Conservation (phyloP, 2,797 vertebrate genomes). For the Pseudotriccus pelzelni region DNA sequence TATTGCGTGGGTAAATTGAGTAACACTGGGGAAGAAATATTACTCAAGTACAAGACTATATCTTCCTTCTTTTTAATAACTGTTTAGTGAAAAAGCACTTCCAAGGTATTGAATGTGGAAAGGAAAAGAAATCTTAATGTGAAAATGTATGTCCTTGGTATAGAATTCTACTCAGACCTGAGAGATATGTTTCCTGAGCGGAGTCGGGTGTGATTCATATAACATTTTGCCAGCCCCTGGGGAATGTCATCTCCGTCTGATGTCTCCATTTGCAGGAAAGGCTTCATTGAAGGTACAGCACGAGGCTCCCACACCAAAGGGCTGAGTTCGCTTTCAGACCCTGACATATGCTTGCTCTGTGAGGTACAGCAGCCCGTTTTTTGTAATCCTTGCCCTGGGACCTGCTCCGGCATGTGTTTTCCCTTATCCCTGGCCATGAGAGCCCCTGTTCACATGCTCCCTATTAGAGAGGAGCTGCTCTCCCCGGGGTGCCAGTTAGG, state of each 20-base stretch:
- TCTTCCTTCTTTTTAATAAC: conserved; percentile 39
- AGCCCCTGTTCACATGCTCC: not conserved
- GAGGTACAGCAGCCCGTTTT: not conserved
- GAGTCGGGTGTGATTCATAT: conserved; percentile 9
- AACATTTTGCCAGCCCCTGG: conserved; percentile 39
- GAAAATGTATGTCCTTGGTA: not conserved
- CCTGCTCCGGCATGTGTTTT: not conserved
- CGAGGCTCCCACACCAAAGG: not conserved
- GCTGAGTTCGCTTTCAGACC: not conserved
- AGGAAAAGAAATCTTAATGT: conserved; percentile 28
- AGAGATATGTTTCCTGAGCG: conserved; percentile 34
- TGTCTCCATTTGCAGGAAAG: conserved; percentile 46
- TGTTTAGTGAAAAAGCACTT: conserved; percentile 2
- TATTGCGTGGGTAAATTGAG: not conserved
- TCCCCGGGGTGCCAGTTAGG: rapidly evolving
- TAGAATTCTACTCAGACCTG: conserved; percentile 25
- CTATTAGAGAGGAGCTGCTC: not conserved
- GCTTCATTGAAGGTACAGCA: conserved; percentile 7
- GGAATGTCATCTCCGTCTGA: conserved; percentile 22
- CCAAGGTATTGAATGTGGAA: not conserved
- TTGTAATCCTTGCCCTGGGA: not conserved
- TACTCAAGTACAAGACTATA: not conserved
- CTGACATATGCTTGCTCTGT: rapidly evolving
- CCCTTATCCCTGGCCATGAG: not conserved
- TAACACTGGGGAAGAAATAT: not conserved